Evolutionary conservation across 2,113 vertebrate genomes (phyloP), one percentile per base, ranked within the genome.

Genomic region (Tachysurus vachellii): DNA sequence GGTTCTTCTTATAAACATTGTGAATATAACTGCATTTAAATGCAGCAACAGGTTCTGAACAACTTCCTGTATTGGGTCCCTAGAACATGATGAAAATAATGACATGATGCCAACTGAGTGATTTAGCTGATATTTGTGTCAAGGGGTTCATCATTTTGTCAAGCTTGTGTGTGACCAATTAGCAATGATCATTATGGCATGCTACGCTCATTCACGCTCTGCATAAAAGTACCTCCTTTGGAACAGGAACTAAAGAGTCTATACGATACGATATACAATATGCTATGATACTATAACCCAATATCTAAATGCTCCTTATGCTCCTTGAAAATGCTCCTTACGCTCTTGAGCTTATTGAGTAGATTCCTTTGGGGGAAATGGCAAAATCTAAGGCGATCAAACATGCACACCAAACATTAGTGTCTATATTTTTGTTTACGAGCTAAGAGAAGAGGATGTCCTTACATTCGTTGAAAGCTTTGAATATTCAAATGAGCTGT

Each of bases 401-500:
- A 47, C 23, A 5, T 76, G 44, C 11, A 14, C 2, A 14, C 8
- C 57, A 7, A 68, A n/a, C 81, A 14, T 83, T 50, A 8, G 9
- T 2, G 12, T 50, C 61, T 50, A 23, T 50, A 1, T 31, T 16
- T 28, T 53, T 23, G 14, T 83, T 31, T 44, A 11, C 16, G 19
- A 31, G 9, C 14, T 31, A 19, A 56, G 54, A 42, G 66, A 23
- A 11, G 16, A 44, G 28, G 6, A 79, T 26, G n/a, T 17, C 31
- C 56, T 82, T 47, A 36, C 53, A 28, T 19, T 61, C 54, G 23
- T 82, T 73, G 5, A 75, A 75, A 50, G 56, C 26, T 87, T 87
- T 87, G 86, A 82, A 82, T 73, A 87, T 87, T 61, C 44, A 87
- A 82, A 86, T 86, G 17, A 62, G 44, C 10, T 21, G 31, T 86